These are phyloP conservation scores for Eurypyga helias DNA, from an alignment of 2,113 vertebrate genomes.

Conservation along the genomic window DNA sequence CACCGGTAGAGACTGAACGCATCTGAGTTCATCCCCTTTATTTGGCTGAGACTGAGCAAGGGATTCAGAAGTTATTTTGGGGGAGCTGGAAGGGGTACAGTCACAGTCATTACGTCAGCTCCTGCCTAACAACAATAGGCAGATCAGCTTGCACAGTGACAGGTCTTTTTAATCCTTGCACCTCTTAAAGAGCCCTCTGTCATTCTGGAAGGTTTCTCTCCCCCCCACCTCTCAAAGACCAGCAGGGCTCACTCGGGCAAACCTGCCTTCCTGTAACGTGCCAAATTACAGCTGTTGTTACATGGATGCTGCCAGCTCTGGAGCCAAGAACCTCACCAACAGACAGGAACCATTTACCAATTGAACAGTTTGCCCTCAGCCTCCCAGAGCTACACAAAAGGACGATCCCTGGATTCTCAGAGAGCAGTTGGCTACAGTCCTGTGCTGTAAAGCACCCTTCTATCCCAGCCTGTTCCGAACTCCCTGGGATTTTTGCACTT, in stretches of 20 bases:
- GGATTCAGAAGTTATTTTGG: constrained; percentile 19
- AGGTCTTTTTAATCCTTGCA: background rate
- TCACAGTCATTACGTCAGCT: background rate
- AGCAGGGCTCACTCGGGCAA: background rate
- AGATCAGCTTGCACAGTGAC: background rate
- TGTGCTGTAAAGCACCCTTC: background rate
- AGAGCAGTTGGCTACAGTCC: background rate
- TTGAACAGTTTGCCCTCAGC: background rate
- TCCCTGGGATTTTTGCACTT: background rate
- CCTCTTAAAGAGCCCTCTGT: background rate
- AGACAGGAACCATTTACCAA: background rate
- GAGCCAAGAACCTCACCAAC: background rate
- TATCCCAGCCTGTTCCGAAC: background rate
- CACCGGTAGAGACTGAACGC: fast-evolving
- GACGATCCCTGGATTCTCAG: background rate
- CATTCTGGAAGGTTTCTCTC: background rate
- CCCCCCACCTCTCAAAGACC: background rate
- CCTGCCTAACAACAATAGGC: background rate
- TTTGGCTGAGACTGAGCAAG: background rate
- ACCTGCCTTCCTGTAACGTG: background rate
- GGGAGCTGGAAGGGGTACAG: background rate
- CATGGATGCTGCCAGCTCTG: background rate
- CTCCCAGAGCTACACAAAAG: background rate
- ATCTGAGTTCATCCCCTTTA: background rate
- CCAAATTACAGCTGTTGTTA: background rate